Evolutionary conservation across 1,140 invertebrate genomes (phyloP).

Genomic region (Bactericera cockerelli): DNA sequence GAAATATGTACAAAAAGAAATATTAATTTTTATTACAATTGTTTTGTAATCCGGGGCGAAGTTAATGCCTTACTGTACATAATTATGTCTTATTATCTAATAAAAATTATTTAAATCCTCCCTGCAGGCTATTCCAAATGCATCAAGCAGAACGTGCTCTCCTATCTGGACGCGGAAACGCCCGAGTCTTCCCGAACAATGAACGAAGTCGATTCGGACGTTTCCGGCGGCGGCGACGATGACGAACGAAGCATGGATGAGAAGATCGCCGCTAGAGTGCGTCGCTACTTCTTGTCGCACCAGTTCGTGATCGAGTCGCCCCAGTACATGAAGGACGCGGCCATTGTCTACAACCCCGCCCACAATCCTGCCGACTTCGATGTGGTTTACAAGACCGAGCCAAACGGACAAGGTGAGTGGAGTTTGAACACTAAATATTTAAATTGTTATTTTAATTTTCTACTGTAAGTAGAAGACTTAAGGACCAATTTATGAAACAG

Average conservation of each 20-base stretch:
- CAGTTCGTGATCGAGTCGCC: not conserved
- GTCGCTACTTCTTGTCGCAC: not conserved
- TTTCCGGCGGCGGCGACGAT: not conserved
- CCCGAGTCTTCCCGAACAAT: not conserved
- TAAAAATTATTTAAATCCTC: no score
- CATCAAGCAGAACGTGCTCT: not conserved
- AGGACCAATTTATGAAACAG: no score
- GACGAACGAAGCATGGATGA: not conserved
- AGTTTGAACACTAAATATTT: no score
- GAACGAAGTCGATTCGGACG: not conserved
- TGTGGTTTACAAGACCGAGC: not conserved
- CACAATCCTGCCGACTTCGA: not conserved
- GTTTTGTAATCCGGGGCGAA: no score
- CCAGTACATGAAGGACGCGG: not conserved
- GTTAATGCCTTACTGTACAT: no score
- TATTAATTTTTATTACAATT: no score
- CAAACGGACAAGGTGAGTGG: not conserved
- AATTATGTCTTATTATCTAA: no score
- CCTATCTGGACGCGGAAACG: not conserved
- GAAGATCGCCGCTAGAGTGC: not conserved
- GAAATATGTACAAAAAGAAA: no score
- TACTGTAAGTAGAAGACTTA: no score
- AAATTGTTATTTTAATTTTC: no score
- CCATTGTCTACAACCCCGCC: constrained; percentile 1
- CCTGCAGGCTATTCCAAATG: not conserved